phyloP scores from a whole-genome alignment of 2,113 vertebrate genomes.

The Stercorarius parasiticus region DNA sequence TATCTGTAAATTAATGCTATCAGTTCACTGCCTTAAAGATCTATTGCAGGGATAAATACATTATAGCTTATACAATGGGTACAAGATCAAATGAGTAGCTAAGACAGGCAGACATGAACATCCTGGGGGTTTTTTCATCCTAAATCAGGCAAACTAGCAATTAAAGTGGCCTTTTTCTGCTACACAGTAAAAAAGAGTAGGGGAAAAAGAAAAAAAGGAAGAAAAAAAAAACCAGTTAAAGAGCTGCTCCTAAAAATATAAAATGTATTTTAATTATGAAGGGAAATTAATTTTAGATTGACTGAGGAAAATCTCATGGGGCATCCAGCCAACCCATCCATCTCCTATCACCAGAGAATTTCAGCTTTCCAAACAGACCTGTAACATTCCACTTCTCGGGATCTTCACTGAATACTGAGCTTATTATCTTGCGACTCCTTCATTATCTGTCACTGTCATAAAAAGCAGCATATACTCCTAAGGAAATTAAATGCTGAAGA shows the following conservation, averaged over 20 bases:
- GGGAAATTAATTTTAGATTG: slow-evolving; percentile 59
- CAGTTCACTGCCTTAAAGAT: background rate
- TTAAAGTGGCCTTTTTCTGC: slow-evolving; percentile 4
- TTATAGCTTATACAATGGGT: background rate
- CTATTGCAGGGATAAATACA: background rate
- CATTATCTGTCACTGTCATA: slow-evolving; percentile 55
- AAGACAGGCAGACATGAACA: slow-evolving; percentile 1
- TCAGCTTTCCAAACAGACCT: slow-evolving; percentile 47
- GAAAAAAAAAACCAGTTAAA: background rate
- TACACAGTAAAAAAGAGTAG: background rate
- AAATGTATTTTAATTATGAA: slow-evolving; percentile 63
- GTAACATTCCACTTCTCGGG: slow-evolving; percentile 10
- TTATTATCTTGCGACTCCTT: slow-evolving; percentile 44
- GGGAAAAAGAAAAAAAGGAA: too few relatives aligned
- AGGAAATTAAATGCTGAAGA: slow-evolving; percentile 6
- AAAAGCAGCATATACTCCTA: slow-evolving; percentile 35
- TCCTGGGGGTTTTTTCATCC: background rate
- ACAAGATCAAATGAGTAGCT: slow-evolving; percentile 25
- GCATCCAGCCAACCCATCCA: slow-evolving; percentile 52
- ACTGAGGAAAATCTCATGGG: slow-evolving; percentile 41
- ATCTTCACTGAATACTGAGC: background rate
- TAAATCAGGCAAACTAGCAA: background rate
- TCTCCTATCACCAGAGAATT: slow-evolving; percentile 56
- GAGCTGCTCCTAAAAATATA: slow-evolving; percentile 27
- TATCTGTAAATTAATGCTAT: background rate